Evolutionary conservation across 2,888 invertebrate species (phyloP).

Genomic region (Torymus tubicola): DNA sequence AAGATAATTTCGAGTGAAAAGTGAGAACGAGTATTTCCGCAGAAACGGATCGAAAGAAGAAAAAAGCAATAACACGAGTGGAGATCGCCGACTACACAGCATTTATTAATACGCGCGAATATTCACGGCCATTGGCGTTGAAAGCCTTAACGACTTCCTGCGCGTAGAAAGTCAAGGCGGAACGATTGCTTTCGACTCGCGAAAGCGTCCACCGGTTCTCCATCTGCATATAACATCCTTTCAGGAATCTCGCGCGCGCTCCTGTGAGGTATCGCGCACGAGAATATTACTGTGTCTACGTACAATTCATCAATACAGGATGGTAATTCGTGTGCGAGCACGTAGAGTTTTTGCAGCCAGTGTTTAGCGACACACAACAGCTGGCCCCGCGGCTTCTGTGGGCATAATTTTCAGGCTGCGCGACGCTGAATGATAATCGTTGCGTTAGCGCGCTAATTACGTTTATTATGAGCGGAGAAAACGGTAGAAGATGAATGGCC

Average conservation of each 20-base stretch:
- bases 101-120: constrained; percentile 40
- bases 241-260: no score
- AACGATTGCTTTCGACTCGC: constrained; percentile 57
- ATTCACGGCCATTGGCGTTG: constrained; percentile 57
- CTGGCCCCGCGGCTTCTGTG: not conserved
- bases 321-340: no score
- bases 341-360: no score
- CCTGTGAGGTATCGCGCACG: not conserved
- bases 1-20: constrained; percentile 10
- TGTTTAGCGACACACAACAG: no score
- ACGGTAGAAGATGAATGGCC: not conserved
- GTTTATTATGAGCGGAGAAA: not conserved
- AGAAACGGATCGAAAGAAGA: not conserved
- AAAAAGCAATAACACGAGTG: not conserved
- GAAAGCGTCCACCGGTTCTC: constrained; percentile 51
- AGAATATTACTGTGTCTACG: not conserved
- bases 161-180: constrained; percentile 58
- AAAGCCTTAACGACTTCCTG: constrained; percentile 57
- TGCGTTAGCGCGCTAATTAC: not conserved
- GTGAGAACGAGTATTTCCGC: not conserved
- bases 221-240: not conserved
- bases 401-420: not conserved
- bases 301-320: no score
- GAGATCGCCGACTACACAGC: not conserved
- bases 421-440: not conserved